These are phyloP conservation scores for Peromyscus eremicus DNA, from an alignment of 2,797 vertebrate species.

Conservation along the genomic window DNA sequence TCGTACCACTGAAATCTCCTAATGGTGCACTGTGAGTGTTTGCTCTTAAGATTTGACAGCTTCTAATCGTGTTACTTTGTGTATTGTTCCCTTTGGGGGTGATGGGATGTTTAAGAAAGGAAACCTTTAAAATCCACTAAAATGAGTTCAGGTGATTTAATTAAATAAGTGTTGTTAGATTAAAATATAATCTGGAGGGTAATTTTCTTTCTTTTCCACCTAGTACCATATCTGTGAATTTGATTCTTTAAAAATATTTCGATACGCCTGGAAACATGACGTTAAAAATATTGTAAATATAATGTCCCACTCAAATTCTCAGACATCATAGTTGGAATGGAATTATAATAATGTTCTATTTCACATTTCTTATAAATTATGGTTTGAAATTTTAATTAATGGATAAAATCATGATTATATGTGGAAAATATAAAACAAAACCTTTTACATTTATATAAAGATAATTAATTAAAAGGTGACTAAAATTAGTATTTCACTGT, in stretches of 20 bases:
- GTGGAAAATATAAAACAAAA: background rate
- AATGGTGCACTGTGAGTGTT: slow-evolving; percentile 78
- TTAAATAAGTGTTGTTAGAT: background rate
- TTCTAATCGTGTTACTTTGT: slow-evolving; percentile 67
- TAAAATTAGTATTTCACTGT: background rate
- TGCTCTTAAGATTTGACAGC: slow-evolving; percentile 78
- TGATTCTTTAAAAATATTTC: background rate
- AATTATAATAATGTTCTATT: background rate
- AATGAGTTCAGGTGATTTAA: background rate
- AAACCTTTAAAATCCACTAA: slow-evolving; percentile 39
- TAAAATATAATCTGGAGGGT: slow-evolving; percentile 46
- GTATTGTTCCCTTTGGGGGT: slow-evolving; percentile 61
- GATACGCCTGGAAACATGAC: background rate
- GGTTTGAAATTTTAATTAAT: slow-evolving; percentile 29
- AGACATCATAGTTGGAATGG: background rate
- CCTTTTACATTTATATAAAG: background rate
- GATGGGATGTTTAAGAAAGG: slow-evolving; percentile 25
- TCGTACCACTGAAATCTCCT: slow-evolving; percentile 82
- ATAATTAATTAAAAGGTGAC: background rate
- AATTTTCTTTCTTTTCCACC: background rate
- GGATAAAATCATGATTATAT: slow-evolving; percentile 16
- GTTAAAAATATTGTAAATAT: background rate
- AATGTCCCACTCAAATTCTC: background rate
- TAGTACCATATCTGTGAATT: background rate
- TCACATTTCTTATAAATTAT: background rate